Conservation (phyloP, 2,797 vertebrate genomes). For the Alfaro cultratus region DNA sequence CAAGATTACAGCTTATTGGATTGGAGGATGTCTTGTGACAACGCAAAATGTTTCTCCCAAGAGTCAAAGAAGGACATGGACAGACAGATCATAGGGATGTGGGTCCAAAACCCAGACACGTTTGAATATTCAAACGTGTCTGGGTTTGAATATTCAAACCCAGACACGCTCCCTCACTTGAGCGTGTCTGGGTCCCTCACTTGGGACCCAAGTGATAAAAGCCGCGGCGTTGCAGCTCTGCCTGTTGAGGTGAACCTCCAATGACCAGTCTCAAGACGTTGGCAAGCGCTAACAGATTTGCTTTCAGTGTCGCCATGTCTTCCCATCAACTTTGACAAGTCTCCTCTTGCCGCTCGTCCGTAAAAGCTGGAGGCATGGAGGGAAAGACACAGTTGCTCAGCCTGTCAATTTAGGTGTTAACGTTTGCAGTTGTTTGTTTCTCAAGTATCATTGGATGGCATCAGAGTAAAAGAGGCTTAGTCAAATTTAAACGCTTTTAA, state of each 20-base stretch:
- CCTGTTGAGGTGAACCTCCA: not conserved
- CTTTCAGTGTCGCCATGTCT: not conserved
- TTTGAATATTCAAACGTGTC: too few species aligned
- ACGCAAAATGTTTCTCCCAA: conserved; percentile 53
- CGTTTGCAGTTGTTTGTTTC: not conserved
- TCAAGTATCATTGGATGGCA: not conserved
- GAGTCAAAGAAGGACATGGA: conserved; percentile 24
- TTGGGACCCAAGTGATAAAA: too few species aligned
- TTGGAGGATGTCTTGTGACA: conserved; percentile 73
- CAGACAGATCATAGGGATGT: not conserved
- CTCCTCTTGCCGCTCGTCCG: not conserved
- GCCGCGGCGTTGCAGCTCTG: not conserved
- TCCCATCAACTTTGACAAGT: not conserved
- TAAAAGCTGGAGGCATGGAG: not conserved
- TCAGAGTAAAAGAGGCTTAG: not conserved
- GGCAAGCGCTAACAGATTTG: not conserved
- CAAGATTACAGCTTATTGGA: conserved; percentile 80
- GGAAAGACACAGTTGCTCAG: not conserved
- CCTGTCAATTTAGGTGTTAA: not conserved
- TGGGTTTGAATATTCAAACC: too few species aligned
- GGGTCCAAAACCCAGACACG: too few species aligned
- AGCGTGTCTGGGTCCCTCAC: not conserved
- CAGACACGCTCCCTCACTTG: too few species aligned
- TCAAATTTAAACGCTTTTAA: not conserved
- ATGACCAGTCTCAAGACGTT: not conserved